Evolutionary conservation across 2,113 vertebrate species (phyloP).

Genomic region (Sciurus niger): DNA sequence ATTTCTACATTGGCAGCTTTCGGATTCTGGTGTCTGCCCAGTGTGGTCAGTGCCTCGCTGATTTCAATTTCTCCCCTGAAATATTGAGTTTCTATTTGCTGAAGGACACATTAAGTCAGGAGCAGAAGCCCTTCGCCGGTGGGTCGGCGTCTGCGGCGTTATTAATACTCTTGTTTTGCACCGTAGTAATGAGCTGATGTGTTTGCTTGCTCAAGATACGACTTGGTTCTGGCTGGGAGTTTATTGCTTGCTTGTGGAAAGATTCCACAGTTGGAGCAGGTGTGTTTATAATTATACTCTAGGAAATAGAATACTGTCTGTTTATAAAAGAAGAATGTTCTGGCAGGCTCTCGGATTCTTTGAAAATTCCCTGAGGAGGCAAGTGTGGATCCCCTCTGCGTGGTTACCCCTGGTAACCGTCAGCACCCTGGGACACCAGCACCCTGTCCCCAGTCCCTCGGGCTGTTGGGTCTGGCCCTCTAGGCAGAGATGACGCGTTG

Average conservation of each 20-base stretch:
- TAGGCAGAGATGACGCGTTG: neutral
- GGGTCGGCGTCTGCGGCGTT: conserved; percentile 53
- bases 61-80: conserved; percentile 56
- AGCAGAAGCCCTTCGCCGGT: conserved; percentile 11
- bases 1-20: neutral
- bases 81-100: conserved; percentile 70
- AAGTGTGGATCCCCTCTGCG: conserved; percentile 48
- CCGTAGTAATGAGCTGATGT: conserved; percentile 81
- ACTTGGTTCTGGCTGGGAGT: conserved; percentile 82
- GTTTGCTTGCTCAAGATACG: conserved; percentile 77
- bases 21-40: neutral
- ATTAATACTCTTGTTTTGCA: conserved; percentile 69
- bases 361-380: conserved; percentile 82
- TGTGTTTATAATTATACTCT: conserved; percentile 84
- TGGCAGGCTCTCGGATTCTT: conserved; percentile 57
- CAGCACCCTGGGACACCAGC: conserved; percentile 20
- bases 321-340: conserved; percentile 71
- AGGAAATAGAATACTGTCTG: conserved; percentile 81
- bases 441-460: neutral
- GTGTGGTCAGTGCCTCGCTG: neutral
- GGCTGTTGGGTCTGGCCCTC: neutral
- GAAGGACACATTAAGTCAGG: conserved; percentile 79
- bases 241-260: conserved; percentile 81
- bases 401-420: conserved; percentile 49
- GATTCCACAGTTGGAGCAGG: conserved; percentile 83